A percentile compares a stretch with the other conserved stretches of the same genome.
Conservation (phyloP, 2,888 invertebrate genomes). For the Vanessa cardui region DNA sequence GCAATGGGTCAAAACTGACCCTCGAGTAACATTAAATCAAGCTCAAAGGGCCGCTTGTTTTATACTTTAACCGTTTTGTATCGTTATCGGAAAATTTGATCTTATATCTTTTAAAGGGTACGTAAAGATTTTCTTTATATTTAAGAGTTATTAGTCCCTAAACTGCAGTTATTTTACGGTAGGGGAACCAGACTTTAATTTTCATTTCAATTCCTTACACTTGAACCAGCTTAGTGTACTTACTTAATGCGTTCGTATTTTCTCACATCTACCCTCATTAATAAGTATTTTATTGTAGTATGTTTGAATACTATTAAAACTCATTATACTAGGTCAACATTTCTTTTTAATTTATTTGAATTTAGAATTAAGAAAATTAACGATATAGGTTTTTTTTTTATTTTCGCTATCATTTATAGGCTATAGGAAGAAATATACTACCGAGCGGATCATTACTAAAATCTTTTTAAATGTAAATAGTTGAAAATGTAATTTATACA, state of each 20-base stretch:
- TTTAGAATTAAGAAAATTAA: no score
- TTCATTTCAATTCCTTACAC: background rate
- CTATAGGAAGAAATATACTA: no score
- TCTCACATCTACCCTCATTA: no score
- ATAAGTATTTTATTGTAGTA: no score
- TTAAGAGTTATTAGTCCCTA: constrained; percentile 75
- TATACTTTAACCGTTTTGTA: constrained; percentile 59
- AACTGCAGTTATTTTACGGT: constrained; percentile 62
- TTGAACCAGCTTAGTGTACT: background rate
- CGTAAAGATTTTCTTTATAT: constrained; percentile 67
- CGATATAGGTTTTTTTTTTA: no score
- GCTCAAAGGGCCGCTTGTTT: constrained; percentile 51
- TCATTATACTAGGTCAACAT: no score
- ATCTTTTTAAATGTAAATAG: background rate
- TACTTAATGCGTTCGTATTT: no score
- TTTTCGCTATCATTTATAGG: no score
- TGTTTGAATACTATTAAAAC: no score
- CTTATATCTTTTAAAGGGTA: constrained; percentile 56
- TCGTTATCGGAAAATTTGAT: constrained; percentile 68
- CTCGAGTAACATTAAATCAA: constrained; percentile 69
- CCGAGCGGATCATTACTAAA: no score
- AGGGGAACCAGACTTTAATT: constrained; percentile 42
- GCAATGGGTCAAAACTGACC: constrained; percentile 61
- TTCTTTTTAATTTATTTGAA: no score
- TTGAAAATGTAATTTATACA: background rate